Percentiles rank a stretch among this genome's conserved stretches.
These are phyloP conservation scores for Macropis europaea DNA, from an alignment of 2,888 invertebrate genomes.

Conservation along the genomic window DNA sequence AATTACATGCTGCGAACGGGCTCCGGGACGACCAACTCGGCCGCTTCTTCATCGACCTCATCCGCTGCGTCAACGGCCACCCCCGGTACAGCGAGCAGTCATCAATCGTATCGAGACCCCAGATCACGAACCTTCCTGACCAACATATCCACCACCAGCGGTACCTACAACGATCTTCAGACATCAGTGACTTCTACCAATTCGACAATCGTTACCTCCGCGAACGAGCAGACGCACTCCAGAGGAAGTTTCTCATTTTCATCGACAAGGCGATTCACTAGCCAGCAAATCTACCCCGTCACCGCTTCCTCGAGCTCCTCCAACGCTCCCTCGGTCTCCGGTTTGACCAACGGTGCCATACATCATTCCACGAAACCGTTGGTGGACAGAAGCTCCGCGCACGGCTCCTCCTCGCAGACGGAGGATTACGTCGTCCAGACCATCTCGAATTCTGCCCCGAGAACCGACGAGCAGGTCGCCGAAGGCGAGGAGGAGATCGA, in stretches of 20 bases:
- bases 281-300: too few species aligned
- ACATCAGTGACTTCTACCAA: slow-evolving; percentile 26
- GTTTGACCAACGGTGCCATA: neutral
- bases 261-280: too few species aligned
- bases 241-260: too few species aligned
- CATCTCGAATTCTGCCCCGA: too few species aligned
- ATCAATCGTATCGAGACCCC: slow-evolving; percentile 28
- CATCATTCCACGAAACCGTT: neutral
- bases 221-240: too few species aligned
- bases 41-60: slow-evolving; percentile 4
- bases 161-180: slow-evolving; percentile 35
- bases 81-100: neutral
- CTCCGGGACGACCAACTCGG: slow-evolving; percentile 40
- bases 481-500: slow-evolving; percentile 40
- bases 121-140: slow-evolving; percentile 13
- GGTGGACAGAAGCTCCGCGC: too few species aligned
- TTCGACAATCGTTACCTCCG: too few species aligned
- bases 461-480: neutral
- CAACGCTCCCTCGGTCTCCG: neutral
- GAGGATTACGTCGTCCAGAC: too few species aligned
- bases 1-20: slow-evolving; percentile 78
- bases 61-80: slow-evolving; percentile 2
- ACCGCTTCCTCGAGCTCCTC: slow-evolving; percentile 9
- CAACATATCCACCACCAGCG: slow-evolving; percentile 5
- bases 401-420: too few species aligned